Base-by-base conservation (phyloP, 2,113 vertebrate genomes). In the Burhinus bistriatus region DNA sequence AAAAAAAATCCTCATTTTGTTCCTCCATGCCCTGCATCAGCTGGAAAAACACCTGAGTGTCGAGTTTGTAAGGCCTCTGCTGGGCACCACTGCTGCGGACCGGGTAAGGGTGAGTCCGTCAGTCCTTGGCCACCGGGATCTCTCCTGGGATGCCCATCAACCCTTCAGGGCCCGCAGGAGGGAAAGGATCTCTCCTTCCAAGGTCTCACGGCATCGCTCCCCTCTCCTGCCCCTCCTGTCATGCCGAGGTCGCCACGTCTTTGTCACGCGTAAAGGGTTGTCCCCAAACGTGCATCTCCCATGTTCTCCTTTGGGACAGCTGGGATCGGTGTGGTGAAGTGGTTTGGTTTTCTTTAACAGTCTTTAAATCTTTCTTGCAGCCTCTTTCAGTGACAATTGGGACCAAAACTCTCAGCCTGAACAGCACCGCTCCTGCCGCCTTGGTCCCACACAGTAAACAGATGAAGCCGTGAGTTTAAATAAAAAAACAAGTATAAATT, bases 101-200 rank as follows among this genome's bases (percentile, higher is more conserved):
- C 12, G 1, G 42, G n/a, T 0, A 1, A 30, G 1, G 40, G n/a
- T 0, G 1, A 30, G 7, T 34, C 62, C 5, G 0, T 20, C 3
- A 1, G 1, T 82, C 49, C 71, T 26, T 2, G 3, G 72, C 49
- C 12, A 26, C 45, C 2, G 0, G n/a, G 42, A 36, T 19, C 66
- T 61, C 45, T 26, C 36, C 57, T 2, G 25, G 69, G 44, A 25
- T 51, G 38, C 15, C 79, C 12, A 12, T 0, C 47, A 5, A 32
- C 27, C 51, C 27, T 19, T 6, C 5, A 3, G 55, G 7, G 6
- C 47, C 45, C 2, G 0, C 0, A 6, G 58, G 62, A 45, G 11
- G 36, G 38, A 34, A 77, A 30, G 5, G 7, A 57, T 25, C 18
- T 16, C n/a, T 64, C 72, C 36, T 82, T 20, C 30, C 42, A 12